These are phyloP conservation scores for Peribatodes rhomboidaria DNA, from an alignment of 2,888 invertebrate species.

Conservation along the genomic window DNA sequence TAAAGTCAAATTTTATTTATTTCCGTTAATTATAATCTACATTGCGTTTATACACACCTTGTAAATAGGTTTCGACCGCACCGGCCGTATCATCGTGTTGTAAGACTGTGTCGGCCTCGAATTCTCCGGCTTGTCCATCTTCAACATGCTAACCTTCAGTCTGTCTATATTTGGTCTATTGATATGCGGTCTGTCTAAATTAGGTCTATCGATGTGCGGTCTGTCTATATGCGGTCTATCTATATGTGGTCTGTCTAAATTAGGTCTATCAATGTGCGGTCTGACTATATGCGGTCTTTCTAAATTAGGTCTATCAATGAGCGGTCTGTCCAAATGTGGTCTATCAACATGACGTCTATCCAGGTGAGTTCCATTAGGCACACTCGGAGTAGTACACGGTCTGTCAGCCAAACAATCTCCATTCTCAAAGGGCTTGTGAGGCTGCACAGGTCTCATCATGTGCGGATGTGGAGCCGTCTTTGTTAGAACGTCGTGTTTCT, in stretches of 20 bases:
- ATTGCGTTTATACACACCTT: slow-evolving; percentile 15
- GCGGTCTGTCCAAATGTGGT: not conserved
- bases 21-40: too few species aligned
- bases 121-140: slow-evolving; percentile 26
- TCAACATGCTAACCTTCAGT: slow-evolving; percentile 17
- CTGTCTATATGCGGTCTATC: not conserved
- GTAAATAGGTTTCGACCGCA: slow-evolving; percentile 27
- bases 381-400: slow-evolving; percentile 17
- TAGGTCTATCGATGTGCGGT: not conserved
- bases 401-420: slow-evolving; percentile 22
- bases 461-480: slow-evolving; percentile 13
- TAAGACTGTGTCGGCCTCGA: slow-evolving; percentile 14
- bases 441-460: slow-evolving; percentile 20
- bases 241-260: not conserved
- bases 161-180: slow-evolving; percentile 5
- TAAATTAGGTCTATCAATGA: not conserved
- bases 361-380: not conserved
- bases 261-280: not conserved
- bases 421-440: slow-evolving; percentile 27
- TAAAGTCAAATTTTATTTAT: not conserved
- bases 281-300: not conserved
- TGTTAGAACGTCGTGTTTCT: slow-evolving; percentile 8
- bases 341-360: slow-evolving; percentile 1
- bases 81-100: slow-evolving; percentile 18
- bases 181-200: not conserved